Evolutionary conservation across 2,888 invertebrate genomes (phyloP).

Genomic region (Diarsia rubi): DNA sequence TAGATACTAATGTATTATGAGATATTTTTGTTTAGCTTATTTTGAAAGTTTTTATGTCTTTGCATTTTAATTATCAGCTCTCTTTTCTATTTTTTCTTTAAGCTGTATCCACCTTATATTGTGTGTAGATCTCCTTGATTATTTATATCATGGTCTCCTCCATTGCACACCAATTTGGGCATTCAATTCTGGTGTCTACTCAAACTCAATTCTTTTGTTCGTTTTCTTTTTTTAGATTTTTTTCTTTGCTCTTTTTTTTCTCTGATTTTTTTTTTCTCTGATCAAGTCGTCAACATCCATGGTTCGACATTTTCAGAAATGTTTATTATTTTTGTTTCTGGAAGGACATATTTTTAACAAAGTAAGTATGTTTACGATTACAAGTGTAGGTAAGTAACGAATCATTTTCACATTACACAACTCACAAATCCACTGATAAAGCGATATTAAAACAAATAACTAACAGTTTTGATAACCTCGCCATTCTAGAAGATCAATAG

Average conservation of each 20-base stretch:
- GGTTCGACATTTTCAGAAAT: not conserved
- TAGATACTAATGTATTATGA: not conserved
- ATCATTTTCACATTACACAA: constrained; percentile 9
- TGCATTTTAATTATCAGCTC: not conserved
- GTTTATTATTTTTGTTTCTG: not conserved
- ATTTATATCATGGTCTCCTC: not conserved
- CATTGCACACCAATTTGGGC: not conserved
- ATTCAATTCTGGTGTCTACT: not conserved
- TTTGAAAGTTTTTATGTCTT: not conserved
- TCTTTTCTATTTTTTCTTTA: not conserved
- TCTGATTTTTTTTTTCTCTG: too few species aligned
- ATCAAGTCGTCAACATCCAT: not conserved
- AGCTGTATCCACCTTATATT: not conserved
- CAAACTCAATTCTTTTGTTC: too few species aligned
- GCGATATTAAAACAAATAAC: constrained; percentile 35
- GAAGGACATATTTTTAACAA: too few species aligned
- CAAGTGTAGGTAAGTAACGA: not conserved
- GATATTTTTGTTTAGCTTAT: not conserved
- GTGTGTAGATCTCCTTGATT: not conserved
- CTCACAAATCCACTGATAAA: constrained; percentile 32
- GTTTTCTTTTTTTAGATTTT: too few species aligned
- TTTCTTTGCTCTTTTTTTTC: too few species aligned
- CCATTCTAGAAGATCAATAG: constrained; percentile 52
- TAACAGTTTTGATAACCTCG: constrained; percentile 55
- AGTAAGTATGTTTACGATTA: not conserved